A percentile compares a stretch with the other conserved stretches of the same genome.
Evolutionary conservation across 2,113 vertebrate species (phyloP).

Genomic region (Clinocottus analis): DNA sequence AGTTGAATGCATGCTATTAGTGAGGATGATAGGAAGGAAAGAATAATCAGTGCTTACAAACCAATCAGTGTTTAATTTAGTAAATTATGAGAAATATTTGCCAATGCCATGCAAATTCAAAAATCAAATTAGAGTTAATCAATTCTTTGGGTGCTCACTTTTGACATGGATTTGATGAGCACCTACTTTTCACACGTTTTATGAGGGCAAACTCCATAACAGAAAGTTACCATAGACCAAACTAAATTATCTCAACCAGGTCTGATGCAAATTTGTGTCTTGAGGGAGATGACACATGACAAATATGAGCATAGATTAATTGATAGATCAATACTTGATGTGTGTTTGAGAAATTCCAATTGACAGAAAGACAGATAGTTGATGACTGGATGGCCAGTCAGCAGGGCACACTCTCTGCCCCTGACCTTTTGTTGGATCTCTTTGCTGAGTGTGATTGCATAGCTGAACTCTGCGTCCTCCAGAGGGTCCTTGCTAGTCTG

Average conservation of each 20-base stretch:
- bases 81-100: constrained; percentile 52
- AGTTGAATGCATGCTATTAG: constrained; percentile 55
- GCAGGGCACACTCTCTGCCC: constrained; percentile 66
- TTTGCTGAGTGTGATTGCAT: constrained; percentile 93
- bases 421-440: constrained; percentile 93
- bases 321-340: constrained; percentile 53
- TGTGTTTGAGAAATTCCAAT: constrained; percentile 45
- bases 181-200: constrained; percentile 1
- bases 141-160: constrained; percentile 6
- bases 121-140: constrained; percentile 10
- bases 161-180: constrained; percentile 15
- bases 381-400: constrained; percentile 51
- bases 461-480: constrained; percentile 91
- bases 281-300: constrained; percentile 33
- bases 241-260: constrained; percentile 39
- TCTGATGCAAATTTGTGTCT: constrained; percentile 27
- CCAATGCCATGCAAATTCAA: constrained; percentile 66
- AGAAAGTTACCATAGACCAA: neutral
- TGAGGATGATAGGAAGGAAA: constrained; percentile 30
- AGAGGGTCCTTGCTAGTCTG: constrained; percentile 85
- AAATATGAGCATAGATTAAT: constrained; percentile 44
- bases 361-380: constrained; percentile 67
- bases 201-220: neutral
- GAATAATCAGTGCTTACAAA: constrained; percentile 45
- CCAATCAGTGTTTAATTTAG: constrained; percentile 22